Percentiles rank a stretch among this genome's conserved stretches.
Evolutionary conservation across 64 coral and sea anemone genomes (phyloP).

Genomic region (Montipora foliosa): DNA sequence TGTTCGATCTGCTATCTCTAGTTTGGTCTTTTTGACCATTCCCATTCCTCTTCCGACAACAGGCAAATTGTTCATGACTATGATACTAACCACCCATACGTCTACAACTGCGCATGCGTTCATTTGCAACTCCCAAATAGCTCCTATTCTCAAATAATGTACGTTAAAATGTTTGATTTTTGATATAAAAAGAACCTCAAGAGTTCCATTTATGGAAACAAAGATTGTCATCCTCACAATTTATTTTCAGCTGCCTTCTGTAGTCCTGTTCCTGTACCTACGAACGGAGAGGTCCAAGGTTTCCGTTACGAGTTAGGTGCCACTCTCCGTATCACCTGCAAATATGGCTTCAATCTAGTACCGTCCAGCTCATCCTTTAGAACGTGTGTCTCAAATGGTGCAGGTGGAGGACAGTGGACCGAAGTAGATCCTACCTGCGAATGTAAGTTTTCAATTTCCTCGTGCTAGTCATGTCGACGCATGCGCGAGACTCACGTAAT

Average conservation of each 20-base stretch:
- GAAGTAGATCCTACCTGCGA: slow-evolving; percentile 52
- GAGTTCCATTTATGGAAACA: background rate
- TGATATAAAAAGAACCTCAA: background rate
- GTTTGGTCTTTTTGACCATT: too few species aligned
- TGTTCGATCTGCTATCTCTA: too few species aligned
- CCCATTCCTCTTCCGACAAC: too few species aligned
- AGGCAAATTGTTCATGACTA: too few species aligned
- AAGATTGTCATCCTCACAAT: background rate
- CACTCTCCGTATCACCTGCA: slow-evolving; percentile 61
- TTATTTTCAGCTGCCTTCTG: slow-evolving; percentile 57
- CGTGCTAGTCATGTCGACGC: background rate
- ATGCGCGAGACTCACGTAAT: too few species aligned
- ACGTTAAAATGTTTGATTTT: too few species aligned
- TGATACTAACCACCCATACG: too few species aligned
- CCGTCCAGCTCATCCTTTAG: slow-evolving; percentile 65
- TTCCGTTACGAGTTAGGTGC: slow-evolving; percentile 72
- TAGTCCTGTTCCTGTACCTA: slow-evolving; percentile 14
- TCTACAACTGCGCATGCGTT: too few species aligned
- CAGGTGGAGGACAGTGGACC: slow-evolving; percentile 64
- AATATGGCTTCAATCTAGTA: slow-evolving; percentile 37
- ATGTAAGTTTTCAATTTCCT: background rate
- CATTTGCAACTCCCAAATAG: too few species aligned
- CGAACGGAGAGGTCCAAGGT: slow-evolving; percentile 51
- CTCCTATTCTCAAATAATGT: too few species aligned
- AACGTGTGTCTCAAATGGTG: slow-evolving; percentile 18